Base-by-base conservation (phyloP, 1,140 invertebrate species). In the Scaptomyza montana region DNA sequence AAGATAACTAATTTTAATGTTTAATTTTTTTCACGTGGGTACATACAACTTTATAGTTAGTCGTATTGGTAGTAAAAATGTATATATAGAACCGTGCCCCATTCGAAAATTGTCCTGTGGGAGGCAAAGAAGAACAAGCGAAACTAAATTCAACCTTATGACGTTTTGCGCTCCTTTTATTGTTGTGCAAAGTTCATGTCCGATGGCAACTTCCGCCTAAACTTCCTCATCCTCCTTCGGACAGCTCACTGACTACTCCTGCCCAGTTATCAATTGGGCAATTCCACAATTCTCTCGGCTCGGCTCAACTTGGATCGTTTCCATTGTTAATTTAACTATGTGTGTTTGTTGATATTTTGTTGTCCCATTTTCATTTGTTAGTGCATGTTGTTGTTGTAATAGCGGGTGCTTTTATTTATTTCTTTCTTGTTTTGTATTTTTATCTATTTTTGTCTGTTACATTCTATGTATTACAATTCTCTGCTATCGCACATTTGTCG, bases 121-220 rank as follows among this genome's bases (percentile, higher is more conserved):
- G 3, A 47, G 30, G 30, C 3, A 30, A 4, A 25, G 21, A 46
- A 21, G 13, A 50, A 45, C 41, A 45, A 57, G 21, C 25, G n/a
- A 1, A 45, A 30, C 25, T 25, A 13, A 46, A 28, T 5, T 55
- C 16, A 56, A 68, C 54, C 60, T 62, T 69, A 80, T 80, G 81
- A 85, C 74, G 74, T 84, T 84, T 25, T 80, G 62, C 68, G 62
- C 59, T 36, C 1, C 7, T 36, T 6, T 36, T 36, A 9, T 75
- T 81, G 65, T 82, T 71, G 62, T 82, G 66, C 71, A 78, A 9
- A 41, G 19, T 68, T 80, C 67, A 78, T 80, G 77, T 79, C 53
- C 46, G 55, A 21, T 85, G 68, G 61, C 57, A 63, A 80, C 80
- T 86, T 84, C 74, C 80, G 62, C 51, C 74, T 74, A 81, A 65